Evolutionary conservation across 2,113 vertebrate species (phyloP).

Genomic region (Corydoras sp.): DNA sequence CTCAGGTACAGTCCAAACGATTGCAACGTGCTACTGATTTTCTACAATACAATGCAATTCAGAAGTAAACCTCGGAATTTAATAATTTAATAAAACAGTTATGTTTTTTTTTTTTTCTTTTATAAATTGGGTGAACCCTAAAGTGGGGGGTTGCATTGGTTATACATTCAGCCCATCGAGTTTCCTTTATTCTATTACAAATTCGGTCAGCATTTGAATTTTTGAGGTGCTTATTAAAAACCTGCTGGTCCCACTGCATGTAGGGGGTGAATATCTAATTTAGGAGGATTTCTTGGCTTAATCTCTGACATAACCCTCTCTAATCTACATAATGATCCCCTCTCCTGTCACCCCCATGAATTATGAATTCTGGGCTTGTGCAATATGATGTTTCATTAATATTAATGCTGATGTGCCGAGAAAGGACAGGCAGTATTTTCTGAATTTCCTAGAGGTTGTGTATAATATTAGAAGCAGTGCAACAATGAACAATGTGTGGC

Average conservation of each 20-base stretch:
- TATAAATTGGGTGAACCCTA: conserved; percentile 1
- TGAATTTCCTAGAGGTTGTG: too few species aligned
- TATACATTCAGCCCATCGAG: conserved; percentile 8
- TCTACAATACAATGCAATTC: background rate
- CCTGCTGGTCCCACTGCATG: conserved; percentile 38
- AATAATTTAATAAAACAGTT: conserved; percentile 2
- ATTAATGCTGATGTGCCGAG: conserved; percentile 46
- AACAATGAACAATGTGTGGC: too few species aligned
- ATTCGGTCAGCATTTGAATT: background rate
- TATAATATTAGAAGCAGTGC: too few species aligned
- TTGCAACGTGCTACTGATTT: conserved; percentile 46
- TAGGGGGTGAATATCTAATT: conserved; percentile 51
- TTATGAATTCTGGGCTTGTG: conserved; percentile 66
- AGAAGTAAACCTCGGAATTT: background rate
- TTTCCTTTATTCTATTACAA: background rate
- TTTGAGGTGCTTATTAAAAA: conserved; percentile 28
- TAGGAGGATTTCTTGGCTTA: conserved; percentile 55
- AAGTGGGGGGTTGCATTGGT: background rate
- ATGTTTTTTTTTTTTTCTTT: conserved; percentile 1
- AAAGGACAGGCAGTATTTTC: conserved; percentile 2
- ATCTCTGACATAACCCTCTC: conserved; percentile 35
- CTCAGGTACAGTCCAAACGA: conserved; percentile 42
- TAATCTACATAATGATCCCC: conserved; percentile 45
- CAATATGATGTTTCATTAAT: conserved; percentile 62
- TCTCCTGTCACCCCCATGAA: conserved; percentile 48